A percentile compares a stretch with the other conserved stretches of the same genome.
Evolutionary conservation across 2,797 vertebrate genomes (phyloP).

Genomic region (Crocidura indochinensis): DNA sequence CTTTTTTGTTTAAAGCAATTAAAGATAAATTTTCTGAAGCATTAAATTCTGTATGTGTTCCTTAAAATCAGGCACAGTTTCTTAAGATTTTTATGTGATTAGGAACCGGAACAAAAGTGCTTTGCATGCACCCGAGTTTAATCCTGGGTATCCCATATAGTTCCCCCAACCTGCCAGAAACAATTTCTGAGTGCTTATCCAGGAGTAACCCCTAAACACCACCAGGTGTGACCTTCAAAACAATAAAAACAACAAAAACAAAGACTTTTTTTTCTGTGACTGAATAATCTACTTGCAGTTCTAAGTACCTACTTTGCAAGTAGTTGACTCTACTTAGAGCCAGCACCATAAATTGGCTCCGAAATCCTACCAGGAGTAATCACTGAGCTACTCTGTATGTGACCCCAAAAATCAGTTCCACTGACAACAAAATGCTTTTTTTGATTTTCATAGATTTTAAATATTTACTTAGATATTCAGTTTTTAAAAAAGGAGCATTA

Average conservation of each 20-base stretch:
- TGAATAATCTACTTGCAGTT: neutral
- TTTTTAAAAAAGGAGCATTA: constrained; percentile 65
- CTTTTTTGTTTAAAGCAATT: no score
- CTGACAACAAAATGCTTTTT: neutral
- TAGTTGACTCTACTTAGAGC: no score
- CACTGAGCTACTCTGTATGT: neutral
- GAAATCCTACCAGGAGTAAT: neutral
- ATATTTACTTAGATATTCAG: constrained; percentile 47
- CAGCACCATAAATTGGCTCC: neutral
- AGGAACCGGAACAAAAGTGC: no score
- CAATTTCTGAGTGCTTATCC: no score
- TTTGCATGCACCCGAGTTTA: no score
- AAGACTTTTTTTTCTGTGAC: neutral
- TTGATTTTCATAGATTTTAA: neutral
- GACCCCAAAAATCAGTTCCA: neutral
- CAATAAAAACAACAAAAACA: no score
- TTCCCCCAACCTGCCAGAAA: no score
- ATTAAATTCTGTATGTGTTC: neutral
- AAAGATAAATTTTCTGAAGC: no score
- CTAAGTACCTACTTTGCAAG: no score
- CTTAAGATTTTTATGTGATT: constrained; percentile 8
- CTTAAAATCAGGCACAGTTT: constrained; percentile 28
- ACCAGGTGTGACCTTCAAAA: no score
- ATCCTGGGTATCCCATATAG: no score
- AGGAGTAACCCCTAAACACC: no score